These are phyloP conservation scores for Stramonita haemastoma DNA, from an alignment of 2,888 invertebrate genomes.

Conservation along the genomic window DNA sequence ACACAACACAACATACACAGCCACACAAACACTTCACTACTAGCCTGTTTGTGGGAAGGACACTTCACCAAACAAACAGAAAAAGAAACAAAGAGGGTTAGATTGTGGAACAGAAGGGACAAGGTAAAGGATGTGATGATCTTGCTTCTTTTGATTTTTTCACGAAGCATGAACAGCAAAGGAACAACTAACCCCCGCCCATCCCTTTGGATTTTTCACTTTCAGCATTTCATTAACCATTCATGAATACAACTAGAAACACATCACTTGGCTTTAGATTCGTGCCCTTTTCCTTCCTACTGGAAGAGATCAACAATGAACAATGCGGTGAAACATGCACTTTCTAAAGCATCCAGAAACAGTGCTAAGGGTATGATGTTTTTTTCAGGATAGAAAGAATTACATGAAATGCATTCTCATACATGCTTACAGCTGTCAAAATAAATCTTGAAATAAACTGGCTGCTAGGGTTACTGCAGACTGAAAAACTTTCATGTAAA, in stretches of 20 bases:
- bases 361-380: not conserved
- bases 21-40: not conserved
- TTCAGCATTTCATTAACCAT: not conserved
- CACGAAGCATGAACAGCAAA: no score
- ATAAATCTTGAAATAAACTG: not conserved
- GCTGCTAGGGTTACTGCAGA: no score
- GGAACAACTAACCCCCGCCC: not conserved
- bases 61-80: not conserved
- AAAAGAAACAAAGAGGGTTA: no score
- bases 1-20: conserved; percentile 14
- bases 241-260: not conserved
- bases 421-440: not conserved
- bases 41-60: not conserved
- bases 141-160: no score
- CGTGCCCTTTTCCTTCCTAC: not conserved
- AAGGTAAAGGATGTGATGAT: no score
- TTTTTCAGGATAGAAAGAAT: not conserved
- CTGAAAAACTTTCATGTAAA: no score
- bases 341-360: not conserved
- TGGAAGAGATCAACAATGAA: not conserved
- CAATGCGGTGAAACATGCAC: not conserved
- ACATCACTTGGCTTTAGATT: not conserved
- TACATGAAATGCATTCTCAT: not conserved
- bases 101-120: no score
- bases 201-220: not conserved